phyloP scores from a whole-genome alignment of 2,797 vertebrate species.

The Sibirionetta formosa region DNA sequence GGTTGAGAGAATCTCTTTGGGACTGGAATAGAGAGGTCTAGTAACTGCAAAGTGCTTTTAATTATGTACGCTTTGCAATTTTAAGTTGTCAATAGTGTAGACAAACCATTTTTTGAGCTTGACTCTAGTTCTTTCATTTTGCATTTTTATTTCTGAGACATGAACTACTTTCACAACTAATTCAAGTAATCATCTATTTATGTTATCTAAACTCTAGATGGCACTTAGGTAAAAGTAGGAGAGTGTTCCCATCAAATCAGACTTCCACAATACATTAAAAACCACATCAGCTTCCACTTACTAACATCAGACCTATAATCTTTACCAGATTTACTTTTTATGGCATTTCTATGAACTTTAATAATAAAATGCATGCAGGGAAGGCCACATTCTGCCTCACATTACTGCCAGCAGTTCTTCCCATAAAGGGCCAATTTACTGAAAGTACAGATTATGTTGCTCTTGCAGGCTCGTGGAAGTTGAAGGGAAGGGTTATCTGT shows the following conservation, averaged over 20 bases:
- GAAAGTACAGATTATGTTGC: background rate
- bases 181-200: background rate
- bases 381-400: background rate
- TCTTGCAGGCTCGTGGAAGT: background rate
- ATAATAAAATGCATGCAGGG: background rate
- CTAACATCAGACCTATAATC: constrained; percentile 2
- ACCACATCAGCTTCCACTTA: constrained; percentile 1
- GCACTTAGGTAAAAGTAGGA: constrained; percentile 20
- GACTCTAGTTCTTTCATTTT: background rate
- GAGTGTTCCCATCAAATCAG: background rate
- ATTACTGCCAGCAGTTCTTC: background rate
- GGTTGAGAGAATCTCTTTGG: background rate
- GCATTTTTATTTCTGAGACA: constrained; percentile 5
- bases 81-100: background rate
- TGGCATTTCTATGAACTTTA: background rate
- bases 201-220: background rate
- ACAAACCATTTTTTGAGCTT: background rate
- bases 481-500: background rate
- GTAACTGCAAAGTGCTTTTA: background rate
- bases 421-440: background rate
- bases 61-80: background rate
- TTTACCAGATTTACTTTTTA: constrained; percentile 32
- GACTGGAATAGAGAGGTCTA: background rate
- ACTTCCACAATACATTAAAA: constrained; percentile 45
- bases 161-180: constrained; percentile 8